Conservation (phyloP, 1,140 invertebrate species). For the Thaumetopoea pityocampa region DNA sequence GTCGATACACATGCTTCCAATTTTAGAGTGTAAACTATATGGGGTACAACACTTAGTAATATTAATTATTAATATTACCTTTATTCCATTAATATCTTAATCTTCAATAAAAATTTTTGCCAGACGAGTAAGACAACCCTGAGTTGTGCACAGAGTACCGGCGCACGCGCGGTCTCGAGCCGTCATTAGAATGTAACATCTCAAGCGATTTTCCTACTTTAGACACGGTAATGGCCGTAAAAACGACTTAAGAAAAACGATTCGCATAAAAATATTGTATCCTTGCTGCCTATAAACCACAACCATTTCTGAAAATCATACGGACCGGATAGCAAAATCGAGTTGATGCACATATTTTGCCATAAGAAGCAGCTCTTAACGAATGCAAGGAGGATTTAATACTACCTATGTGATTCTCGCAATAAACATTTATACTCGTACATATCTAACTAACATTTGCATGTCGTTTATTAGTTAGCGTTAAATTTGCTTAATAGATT, state of each 20-base stretch:
- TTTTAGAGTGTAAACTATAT: too few species aligned
- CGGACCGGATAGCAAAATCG: slow-evolving; percentile 59
- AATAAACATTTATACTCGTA: slow-evolving; percentile 65
- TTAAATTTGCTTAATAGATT: slow-evolving; percentile 1
- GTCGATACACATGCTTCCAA: background rate
- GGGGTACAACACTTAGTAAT: too few species aligned
- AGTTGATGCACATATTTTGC: slow-evolving; percentile 69
- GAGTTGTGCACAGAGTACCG: slow-evolving; percentile 34
- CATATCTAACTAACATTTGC: slow-evolving; percentile 46
- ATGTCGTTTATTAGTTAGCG: slow-evolving; percentile 35
- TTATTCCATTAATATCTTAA: too few species aligned
- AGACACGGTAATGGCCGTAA: slow-evolving; percentile 64
- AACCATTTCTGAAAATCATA: slow-evolving; percentile 75
- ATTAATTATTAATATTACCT: too few species aligned
- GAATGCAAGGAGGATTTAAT: slow-evolving; percentile 72
- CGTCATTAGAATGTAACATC: slow-evolving; percentile 71
- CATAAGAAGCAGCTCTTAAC: slow-evolving; percentile 60
- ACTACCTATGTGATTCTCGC: slow-evolving; percentile 65
- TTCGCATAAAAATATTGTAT: slow-evolving; percentile 74
- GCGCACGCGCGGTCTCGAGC: slow-evolving; percentile 62
- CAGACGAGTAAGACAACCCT: slow-evolving; percentile 49
- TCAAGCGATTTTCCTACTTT: slow-evolving; percentile 72
- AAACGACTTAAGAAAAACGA: slow-evolving; percentile 65
- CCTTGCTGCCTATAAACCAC: slow-evolving; percentile 61
- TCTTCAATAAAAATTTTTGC: too few species aligned